Evolutionary conservation across 2,888 invertebrate species (phyloP).

Genomic region (Aricia artaxerxes): DNA sequence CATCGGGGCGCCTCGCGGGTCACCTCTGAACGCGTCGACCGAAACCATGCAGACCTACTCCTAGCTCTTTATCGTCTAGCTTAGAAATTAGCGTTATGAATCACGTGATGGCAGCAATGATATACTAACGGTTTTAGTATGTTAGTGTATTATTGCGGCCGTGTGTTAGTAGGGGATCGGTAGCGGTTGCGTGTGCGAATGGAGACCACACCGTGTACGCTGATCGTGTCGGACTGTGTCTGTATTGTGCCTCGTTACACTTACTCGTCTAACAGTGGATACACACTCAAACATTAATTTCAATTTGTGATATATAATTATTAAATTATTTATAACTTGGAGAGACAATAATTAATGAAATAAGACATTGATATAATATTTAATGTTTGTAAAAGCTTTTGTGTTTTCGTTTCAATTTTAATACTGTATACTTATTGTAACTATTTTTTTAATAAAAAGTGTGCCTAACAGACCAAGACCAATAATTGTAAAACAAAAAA

Average conservation of each 20-base stretch:
- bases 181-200: constrained; percentile 77
- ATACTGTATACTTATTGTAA: no score
- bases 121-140: constrained; percentile 35
- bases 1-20: constrained; percentile 43
- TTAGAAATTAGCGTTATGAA: constrained; percentile 71
- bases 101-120: constrained; percentile 54
- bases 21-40: constrained; percentile 44
- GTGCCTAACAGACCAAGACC: background rate
- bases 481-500: no score
- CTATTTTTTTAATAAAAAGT: background rate
- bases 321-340: background rate
- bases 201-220: constrained; percentile 75
- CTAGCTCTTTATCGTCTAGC: constrained; percentile 67
- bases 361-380: background rate
- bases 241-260: background rate
- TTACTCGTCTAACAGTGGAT: background rate
- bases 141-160: constrained; percentile 62
- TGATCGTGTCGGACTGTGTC: constrained; percentile 33
- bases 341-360: background rate
- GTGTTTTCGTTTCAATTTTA: no score
- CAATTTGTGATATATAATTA: background rate
- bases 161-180: constrained; percentile 70
- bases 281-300: constrained; percentile 9
- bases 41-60: constrained; percentile 71
- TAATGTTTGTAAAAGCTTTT: no score